Evolutionary conservation across 1,140 invertebrate species (phyloP).

Genomic region (Tachypleus tridentatus): DNA sequence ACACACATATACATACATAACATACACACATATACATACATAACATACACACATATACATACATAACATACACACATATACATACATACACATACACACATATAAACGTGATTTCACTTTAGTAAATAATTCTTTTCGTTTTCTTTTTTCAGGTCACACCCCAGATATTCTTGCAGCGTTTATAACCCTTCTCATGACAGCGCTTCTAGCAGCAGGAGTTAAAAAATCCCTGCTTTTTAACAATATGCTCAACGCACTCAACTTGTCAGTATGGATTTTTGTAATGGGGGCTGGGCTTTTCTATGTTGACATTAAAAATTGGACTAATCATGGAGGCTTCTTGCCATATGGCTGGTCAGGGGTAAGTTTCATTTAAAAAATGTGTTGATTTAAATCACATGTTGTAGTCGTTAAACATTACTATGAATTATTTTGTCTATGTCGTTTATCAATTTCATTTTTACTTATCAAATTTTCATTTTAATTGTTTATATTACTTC

Average conservation of each 20-base stretch:
- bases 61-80: constrained; percentile 28
- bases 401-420: neutral
- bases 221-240: constrained; percentile 85
- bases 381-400: neutral
- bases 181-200: constrained; percentile 76
- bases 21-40: no score
- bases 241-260: constrained; percentile 76
- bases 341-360: constrained; percentile 76
- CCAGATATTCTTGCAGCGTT: constrained; percentile 68
- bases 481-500: no score
- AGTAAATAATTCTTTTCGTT: no score
- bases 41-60: constrained; percentile 7
- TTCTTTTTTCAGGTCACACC: constrained; percentile 24
- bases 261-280: constrained; percentile 76
- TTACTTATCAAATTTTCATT: no score
- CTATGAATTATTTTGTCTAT: no score
- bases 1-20: no score
- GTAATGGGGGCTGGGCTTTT: constrained; percentile 76
- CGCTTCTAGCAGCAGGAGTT: constrained; percentile 72
- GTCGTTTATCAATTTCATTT: no score
- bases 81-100: constrained; percentile 22
- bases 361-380: constrained; percentile 43
- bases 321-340: constrained; percentile 48
- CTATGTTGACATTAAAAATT: constrained; percentile 44
- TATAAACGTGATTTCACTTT: no score